Percentiles rank a stretch among this genome's conserved stretches.
Evolutionary conservation across 2,113 vertebrate genomes (phyloP).

Genomic region (Gnathonemus echidnorhynchus): DNA sequence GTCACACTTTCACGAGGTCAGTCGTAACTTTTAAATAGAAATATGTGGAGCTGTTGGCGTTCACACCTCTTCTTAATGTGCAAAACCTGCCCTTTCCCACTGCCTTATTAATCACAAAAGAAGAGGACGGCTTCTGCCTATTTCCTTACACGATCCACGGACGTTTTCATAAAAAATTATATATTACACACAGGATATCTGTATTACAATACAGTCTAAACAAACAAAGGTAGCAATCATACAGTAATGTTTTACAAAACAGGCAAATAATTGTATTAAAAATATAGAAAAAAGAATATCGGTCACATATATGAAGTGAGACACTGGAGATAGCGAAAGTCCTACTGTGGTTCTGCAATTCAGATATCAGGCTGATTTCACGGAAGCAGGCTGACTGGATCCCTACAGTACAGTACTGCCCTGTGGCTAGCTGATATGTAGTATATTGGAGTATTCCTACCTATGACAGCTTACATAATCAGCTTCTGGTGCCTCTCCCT

Average conservation of each 20-base stretch:
- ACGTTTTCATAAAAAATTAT: background rate
- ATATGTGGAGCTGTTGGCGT: background rate
- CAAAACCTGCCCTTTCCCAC: constrained; percentile 7
- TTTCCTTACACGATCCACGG: background rate
- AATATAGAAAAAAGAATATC: background rate
- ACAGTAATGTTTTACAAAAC: background rate
- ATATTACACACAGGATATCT: background rate
- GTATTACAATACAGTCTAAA: background rate
- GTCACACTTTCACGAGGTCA: background rate
- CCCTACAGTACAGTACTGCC: background rate
- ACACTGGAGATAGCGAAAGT: background rate
- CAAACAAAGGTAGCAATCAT: background rate
- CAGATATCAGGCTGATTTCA: background rate
- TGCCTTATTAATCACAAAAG: background rate
- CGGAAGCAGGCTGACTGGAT: background rate
- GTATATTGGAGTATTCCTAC: background rate
- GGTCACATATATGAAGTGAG: background rate
- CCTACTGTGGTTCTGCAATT: background rate
- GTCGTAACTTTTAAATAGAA: constrained; percentile 10
- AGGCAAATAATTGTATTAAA: background rate
- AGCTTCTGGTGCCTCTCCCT: background rate
- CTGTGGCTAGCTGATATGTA: background rate
- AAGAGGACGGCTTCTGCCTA: background rate
- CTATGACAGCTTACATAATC: background rate
- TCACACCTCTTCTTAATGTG: constrained; percentile 3